Percentiles rank a stretch among this genome's conserved stretches.
These are phyloP conservation scores for Stenichneumon culpator DNA, from an alignment of 2,888 invertebrate species.

Conservation along the genomic window DNA sequence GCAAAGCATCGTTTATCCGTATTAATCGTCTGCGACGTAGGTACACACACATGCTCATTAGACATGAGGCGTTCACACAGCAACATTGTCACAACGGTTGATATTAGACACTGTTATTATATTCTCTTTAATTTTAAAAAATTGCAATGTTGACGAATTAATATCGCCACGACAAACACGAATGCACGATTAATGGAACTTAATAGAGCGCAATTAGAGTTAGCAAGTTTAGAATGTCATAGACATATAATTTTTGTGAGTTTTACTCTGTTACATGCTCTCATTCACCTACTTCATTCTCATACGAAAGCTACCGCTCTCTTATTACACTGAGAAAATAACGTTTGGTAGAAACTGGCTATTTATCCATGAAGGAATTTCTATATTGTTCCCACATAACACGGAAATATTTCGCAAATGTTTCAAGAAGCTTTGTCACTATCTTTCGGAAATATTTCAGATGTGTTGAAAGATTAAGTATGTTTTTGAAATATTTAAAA, in stretches of 20 bases:
- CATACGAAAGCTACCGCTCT: conserved; percentile 6
- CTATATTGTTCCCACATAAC: neutral
- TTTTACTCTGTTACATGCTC: neutral
- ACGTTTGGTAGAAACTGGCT: neutral
- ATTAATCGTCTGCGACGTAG: conserved; percentile 19
- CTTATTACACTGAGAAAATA: neutral
- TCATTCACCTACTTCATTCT: conserved; percentile 25
- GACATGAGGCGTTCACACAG: conserved; percentile 66
- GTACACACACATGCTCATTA: conserved; percentile 46
- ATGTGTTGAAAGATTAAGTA: too few relatives aligned
- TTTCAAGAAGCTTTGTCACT: too few relatives aligned
- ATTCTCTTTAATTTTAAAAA: neutral
- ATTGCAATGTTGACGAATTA: conserved; percentile 3
- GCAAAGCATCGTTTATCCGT: conserved; percentile 47
- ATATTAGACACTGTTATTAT: neutral
- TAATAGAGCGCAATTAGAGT: conserved; percentile 47
- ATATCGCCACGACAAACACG: conserved; percentile 22
- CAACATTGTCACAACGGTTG: conserved; percentile 70
- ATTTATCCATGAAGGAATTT: neutral
- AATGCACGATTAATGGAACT: conserved; percentile 56
- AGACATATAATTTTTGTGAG: conserved; percentile 23
- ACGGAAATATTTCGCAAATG: too few relatives aligned
- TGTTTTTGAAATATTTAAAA: too few relatives aligned
- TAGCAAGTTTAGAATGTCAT: conserved; percentile 43
- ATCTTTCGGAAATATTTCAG: too few relatives aligned